phyloP scores from a whole-genome alignment of 2,113 vertebrate species.

The Elephantulus edwardii region DNA sequence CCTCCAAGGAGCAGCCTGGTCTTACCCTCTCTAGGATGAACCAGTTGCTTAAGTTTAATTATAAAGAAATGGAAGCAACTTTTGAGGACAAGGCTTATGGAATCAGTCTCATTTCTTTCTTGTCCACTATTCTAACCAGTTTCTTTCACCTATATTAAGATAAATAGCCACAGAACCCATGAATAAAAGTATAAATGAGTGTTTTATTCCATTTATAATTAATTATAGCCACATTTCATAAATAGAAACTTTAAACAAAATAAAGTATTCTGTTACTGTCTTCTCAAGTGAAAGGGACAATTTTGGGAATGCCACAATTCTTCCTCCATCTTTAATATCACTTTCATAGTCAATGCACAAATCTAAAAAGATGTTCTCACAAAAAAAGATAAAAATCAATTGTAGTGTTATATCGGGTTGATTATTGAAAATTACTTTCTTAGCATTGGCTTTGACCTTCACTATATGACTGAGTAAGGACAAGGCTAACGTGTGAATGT shows the following conservation, averaged over 20 bases:
- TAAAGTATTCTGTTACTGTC: not conserved
- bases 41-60: not conserved
- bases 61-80: not conserved
- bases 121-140: not conserved
- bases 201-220: not conserved
- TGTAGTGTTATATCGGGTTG: not conserved
- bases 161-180: not conserved
- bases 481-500: too few species aligned
- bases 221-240: not conserved
- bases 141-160: slow-evolving; percentile 5
- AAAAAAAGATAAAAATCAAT: not conserved
- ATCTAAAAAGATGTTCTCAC: not conserved
- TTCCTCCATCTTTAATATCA: not conserved
- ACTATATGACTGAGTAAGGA: too few species aligned
- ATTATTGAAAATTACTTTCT: too few species aligned
- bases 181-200: not conserved
- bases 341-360: not conserved
- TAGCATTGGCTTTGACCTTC: too few species aligned
- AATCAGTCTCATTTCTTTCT: not conserved
- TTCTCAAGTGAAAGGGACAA: not conserved
- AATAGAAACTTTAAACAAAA: not conserved
- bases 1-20: too few species aligned
- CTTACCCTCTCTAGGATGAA: too few species aligned
- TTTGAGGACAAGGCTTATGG: not conserved
- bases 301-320: not conserved